Conservation (phyloP, 2,888 invertebrate genomes). For the Phengaris alcon region DNA sequence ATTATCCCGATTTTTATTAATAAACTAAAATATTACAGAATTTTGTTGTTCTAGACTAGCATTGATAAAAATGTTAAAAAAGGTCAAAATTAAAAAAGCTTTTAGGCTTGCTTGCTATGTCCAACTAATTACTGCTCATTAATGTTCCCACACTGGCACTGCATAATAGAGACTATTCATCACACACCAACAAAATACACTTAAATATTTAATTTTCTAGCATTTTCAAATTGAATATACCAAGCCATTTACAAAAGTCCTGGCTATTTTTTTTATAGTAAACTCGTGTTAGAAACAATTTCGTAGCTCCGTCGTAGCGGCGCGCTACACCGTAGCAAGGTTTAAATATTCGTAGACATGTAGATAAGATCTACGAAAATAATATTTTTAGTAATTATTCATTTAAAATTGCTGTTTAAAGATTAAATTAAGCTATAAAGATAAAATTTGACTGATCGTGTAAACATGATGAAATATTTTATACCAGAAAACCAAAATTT, state of each 20-base stretch:
- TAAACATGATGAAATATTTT: too few relatives aligned
- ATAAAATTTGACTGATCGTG: background rate
- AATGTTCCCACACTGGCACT: background rate
- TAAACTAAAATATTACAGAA: too few relatives aligned
- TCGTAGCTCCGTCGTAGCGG: background rate
- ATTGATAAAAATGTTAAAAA: too few relatives aligned
- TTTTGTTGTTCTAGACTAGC: too few relatives aligned
- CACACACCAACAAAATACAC: background rate
- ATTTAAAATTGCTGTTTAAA: background rate
- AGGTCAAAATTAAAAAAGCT: background rate
- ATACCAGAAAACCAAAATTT: too few relatives aligned
- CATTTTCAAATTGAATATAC: background rate
- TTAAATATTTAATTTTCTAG: background rate
- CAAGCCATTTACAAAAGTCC: background rate
- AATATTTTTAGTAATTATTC: background rate
- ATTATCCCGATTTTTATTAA: too few relatives aligned
- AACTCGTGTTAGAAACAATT: background rate
- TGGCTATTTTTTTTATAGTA: too few relatives aligned
- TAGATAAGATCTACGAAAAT: conserved; percentile 9
- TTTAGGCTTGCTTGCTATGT: background rate
- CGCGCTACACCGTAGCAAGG: background rate
- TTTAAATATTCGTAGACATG: conserved; percentile 2
- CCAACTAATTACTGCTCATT: background rate
- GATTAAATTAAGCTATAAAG: too few relatives aligned
- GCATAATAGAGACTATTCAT: background rate